A percentile compares a stretch with the other conserved stretches of the same genome.
phyloP scores from a whole-genome alignment of 2,113 vertebrate species.

The Calidris pugnax region DNA sequence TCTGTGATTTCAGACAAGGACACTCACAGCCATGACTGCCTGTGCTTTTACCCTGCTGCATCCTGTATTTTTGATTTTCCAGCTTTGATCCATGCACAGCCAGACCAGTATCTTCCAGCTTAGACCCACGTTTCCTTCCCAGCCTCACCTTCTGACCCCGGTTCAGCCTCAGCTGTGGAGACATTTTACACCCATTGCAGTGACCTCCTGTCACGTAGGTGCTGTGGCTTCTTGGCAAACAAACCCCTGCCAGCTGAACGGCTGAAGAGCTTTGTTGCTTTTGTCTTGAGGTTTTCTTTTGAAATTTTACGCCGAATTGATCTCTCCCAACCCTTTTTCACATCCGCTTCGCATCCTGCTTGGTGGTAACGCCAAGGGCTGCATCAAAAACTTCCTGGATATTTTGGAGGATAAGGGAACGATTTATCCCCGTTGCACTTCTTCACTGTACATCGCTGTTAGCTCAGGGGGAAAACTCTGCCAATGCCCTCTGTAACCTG shows the following conservation, averaged over 20 bases:
- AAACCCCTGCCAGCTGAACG: background rate
- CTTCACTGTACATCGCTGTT: constrained; percentile 36
- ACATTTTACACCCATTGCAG: background rate
- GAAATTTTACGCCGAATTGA: background rate
- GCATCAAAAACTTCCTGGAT: constrained; percentile 62
- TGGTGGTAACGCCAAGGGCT: background rate
- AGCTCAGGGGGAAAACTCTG: constrained; percentile 28
- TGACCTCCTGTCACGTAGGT: constrained; percentile 7
- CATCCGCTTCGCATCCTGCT: constrained; percentile 25
- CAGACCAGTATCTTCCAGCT: background rate
- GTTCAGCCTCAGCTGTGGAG: background rate
- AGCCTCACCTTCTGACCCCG: background rate
- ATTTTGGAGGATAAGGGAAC: constrained; percentile 7
- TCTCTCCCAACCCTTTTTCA: background rate
- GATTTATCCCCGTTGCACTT: constrained; percentile 7
- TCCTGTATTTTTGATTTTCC: background rate
- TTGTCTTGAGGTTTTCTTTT: constrained; percentile 23
- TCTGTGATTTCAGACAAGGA: background rate
- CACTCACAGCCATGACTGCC: background rate
- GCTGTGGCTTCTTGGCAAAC: background rate
- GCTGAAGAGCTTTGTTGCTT: constrained; percentile 15
- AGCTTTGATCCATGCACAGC: background rate
- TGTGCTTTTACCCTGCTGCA: background rate
- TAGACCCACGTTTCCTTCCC: background rate
- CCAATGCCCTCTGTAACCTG: constrained; percentile 41